These are phyloP conservation scores for Brachypteracias leptosomus DNA, from an alignment of 2,113 vertebrate genomes.

Conservation along the genomic window DNA sequence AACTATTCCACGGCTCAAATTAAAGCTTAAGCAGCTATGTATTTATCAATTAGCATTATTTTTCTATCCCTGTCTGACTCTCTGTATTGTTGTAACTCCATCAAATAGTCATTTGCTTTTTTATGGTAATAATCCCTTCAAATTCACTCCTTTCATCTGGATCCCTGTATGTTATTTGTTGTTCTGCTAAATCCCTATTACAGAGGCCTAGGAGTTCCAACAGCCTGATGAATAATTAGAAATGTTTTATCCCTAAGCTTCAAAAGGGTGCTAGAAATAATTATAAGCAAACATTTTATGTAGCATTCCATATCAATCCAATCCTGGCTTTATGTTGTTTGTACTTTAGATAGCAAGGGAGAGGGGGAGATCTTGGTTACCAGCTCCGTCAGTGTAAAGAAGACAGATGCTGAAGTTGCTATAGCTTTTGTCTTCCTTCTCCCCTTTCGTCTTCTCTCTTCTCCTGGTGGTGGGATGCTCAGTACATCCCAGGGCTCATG, in stretches of 20 bases:
- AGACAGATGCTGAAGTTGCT: slow-evolving; percentile 11
- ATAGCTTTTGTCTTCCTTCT: background rate
- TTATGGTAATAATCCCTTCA: slow-evolving; percentile 79
- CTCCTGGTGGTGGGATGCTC: slow-evolving; percentile 22
- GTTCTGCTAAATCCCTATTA: slow-evolving; percentile 79
- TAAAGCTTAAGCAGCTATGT: slow-evolving; percentile 62
- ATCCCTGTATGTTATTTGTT: slow-evolving; percentile 75
- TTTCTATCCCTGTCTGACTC: slow-evolving; percentile 65
- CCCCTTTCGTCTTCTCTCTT: background rate
- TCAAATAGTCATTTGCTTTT: slow-evolving; percentile 78
- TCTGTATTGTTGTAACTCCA: slow-evolving; percentile 73
- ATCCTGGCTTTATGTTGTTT: slow-evolving; percentile 61
- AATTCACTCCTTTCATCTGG: slow-evolving; percentile 77
- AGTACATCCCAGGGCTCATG: background rate
- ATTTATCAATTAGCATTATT: slow-evolving; percentile 78
- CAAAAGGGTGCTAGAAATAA: slow-evolving; percentile 83
- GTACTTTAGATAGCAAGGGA: slow-evolving; percentile 57
- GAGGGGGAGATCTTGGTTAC: slow-evolving; percentile 44
- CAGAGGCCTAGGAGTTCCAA: slow-evolving; percentile 73
- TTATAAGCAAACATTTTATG: slow-evolving; percentile 82
- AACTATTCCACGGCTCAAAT: slow-evolving; percentile 51
- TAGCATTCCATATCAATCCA: slow-evolving; percentile 68
- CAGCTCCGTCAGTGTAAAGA: slow-evolving; percentile 9
- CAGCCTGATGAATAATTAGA: slow-evolving; percentile 80
- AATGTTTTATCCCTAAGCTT: slow-evolving; percentile 81